Evolutionary conservation across 2,888 invertebrate species (phyloP), one percentile per base, ranked within the genome.

Genomic region (Stratiomys singularior): DNA sequence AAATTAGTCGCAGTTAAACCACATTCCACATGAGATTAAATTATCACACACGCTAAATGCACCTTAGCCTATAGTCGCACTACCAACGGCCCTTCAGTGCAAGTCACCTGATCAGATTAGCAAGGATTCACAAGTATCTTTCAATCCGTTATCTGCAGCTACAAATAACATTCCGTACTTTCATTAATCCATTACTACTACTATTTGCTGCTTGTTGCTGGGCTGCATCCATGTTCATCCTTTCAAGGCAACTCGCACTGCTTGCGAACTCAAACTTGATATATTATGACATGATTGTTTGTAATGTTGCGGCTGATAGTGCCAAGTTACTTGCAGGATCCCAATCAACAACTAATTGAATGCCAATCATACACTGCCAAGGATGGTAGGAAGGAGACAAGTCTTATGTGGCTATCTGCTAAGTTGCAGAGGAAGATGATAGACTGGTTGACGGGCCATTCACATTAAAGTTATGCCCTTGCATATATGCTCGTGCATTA

Each of bases 291-390:
- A 44, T 69, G 69, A 30, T 69, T n/a, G 66, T 18, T 37, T 66
- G 44, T 44, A 18, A 44, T 30, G 18, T 18, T 64, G 46, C 18
- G 46, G 46, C 23, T 23, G 21, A 18, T 23, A 46, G 67, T 67
- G 67, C 46, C 44, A 46, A 30, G 23, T 44, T 46, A 13, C 46
- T 37, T 69, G 47, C 11, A 30, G 23, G 46, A 69, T 69, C 15
- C 47, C 69, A 47, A 69, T 69, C 69, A 47, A 30, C 47, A 30
- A 44, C 69, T 69, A 69, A 69, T 69, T 69, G 69, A 69, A 69
- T 69, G 69, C 69, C 69, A 69, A 69, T 69, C 69, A 69, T 66
- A 18, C 23, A n/a, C 21, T 47, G 69, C 1, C 69, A 69, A 18
- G 52, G 52, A 5, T 9, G 15, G 18, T 15, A 37, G 9, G 60